Evolutionary conservation across 1,140 invertebrate species (phyloP).

Genomic region (Calycopis cecrops): DNA sequence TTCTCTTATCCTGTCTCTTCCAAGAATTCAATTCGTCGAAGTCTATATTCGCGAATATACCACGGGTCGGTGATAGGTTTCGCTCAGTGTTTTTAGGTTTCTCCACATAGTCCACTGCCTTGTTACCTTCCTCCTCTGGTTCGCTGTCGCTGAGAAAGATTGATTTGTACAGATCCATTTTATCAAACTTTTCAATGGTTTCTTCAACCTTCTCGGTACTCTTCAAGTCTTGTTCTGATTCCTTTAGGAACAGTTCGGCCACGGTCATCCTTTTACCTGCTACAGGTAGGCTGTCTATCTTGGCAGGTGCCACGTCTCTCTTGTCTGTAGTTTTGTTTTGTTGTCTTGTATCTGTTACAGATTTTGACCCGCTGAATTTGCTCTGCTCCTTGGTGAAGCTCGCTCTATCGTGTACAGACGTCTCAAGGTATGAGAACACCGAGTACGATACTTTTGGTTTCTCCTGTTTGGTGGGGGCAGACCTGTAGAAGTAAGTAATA

Average conservation of each 20-base stretch:
- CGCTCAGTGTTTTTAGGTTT: slow-evolving; percentile 66
- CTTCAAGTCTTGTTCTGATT: slow-evolving; percentile 59
- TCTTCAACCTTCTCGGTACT: slow-evolving; percentile 45
- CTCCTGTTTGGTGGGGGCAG: slow-evolving; percentile 51
- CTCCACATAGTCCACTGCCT: slow-evolving; percentile 38
- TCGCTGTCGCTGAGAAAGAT: slow-evolving; percentile 81
- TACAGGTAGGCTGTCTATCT: no score
- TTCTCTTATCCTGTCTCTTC: slow-evolving; percentile 38
- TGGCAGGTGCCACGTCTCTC: no score
- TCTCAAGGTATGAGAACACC: slow-evolving; percentile 84
- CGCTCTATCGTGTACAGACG: slow-evolving; percentile 74
- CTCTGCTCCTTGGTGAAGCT: slow-evolving; percentile 73
- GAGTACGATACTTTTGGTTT: slow-evolving; percentile 81
- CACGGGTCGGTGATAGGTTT: slow-evolving; percentile 81
- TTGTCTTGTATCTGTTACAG: slow-evolving; percentile 22
- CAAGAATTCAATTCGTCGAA: slow-evolving; percentile 76
- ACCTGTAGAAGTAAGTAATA: slow-evolving; percentile 38
- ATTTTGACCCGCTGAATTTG: slow-evolving; percentile 60
- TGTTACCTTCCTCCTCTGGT: slow-evolving; percentile 47
- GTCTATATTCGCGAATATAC: slow-evolving; percentile 85
- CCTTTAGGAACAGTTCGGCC: slow-evolving; percentile 70
- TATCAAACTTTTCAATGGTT: slow-evolving; percentile 75
- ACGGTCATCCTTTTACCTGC: slow-evolving; percentile 65
- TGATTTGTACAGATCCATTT: slow-evolving; percentile 80
- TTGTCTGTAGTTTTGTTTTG: no score